Evolutionary conservation across 2,113 vertebrate species (phyloP), one percentile per base, ranked within the genome.

Genomic region (Indicator indicator): DNA sequence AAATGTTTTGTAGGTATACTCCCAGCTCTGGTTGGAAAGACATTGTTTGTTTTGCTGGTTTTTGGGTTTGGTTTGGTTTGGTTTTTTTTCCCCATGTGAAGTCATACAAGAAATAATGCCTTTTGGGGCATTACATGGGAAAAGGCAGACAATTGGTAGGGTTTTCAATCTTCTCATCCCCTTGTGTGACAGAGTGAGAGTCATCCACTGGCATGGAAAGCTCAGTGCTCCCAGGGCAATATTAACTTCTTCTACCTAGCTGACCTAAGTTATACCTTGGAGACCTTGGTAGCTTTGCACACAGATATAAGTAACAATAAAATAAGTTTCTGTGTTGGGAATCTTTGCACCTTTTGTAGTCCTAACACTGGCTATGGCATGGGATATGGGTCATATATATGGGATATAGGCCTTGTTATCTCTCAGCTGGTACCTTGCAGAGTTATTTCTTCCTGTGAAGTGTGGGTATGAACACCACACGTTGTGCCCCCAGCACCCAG

Each of bases 131-230:
- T 44, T 71, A 17, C 54, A 40, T 0, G 52, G 48, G 28, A 76
- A 26, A 68, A 89, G 56, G 89, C 58, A 76, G 83, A 79, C 67
- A 68, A 75, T 62, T 84, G 79, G 74, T 91, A 78, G 48, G 82
- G 65, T 72, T 83, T 91, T 95, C 91, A 89, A 81, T 96, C 87
- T 89, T 95, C 62, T 94, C 79, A 55, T 63, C 88, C 65, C 77
- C 65, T 64, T 9, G 55, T 11, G 42, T 32, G 55, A 69, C 40
- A 46, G 73, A 78, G 46, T 23, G 71, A 76, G 21, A 68, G 80
- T 38, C 0, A 0, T 15, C 48, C 62, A 21, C 70, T 28, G 46
- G 8, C 74, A 55, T 75, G 75, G 68, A 85, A 72, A 24, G 54
- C 80, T 91, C 19, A 3, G 0, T 16, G 50, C 44, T 89, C 62